Evolutionary conservation across 2,888 invertebrate genomes (phyloP).

Genomic region (Blomia tropicalis): DNA sequence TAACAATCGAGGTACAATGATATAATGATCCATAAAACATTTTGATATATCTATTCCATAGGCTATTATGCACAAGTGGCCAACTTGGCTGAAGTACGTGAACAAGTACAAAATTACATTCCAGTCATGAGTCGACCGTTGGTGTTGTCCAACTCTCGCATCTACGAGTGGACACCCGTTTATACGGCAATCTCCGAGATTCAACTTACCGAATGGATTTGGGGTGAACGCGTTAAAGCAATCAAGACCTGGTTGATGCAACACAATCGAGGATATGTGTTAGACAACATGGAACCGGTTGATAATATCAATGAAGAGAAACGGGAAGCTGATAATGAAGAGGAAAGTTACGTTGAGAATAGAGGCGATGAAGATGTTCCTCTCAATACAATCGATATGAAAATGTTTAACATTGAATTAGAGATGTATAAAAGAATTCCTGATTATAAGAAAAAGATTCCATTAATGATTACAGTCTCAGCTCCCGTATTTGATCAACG

Average conservation of each 20-base stretch:
- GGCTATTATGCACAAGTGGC: constrained; percentile 91
- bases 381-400: neutral
- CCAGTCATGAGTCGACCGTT: constrained; percentile 90
- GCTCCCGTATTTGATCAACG: constrained; percentile 85
- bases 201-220: constrained; percentile 73
- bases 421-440: neutral
- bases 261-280: neutral
- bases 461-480: constrained; percentile 79
- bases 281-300: neutral
- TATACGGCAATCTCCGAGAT: constrained; percentile 64
- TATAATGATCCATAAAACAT: neutral
- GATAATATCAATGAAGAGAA: neutral
- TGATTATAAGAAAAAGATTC: constrained; percentile 35
- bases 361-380: neutral
- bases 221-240: constrained; percentile 50
- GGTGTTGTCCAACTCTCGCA: constrained; percentile 64
- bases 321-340: neutral
- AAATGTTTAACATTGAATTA: neutral
- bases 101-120: constrained; percentile 90
- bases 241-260: neutral
- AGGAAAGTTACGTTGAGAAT: constrained; percentile 5
- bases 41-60: constrained; percentile 25
- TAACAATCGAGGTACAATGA: constrained; percentile 46
- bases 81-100: constrained; percentile 89
- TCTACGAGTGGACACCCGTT: constrained; percentile 91